A percentile compares a stretch with the other conserved stretches of the same genome.
These are phyloP conservation scores for Heteromyza rotundicornis DNA, from an alignment of 2,888 invertebrate species.

Conservation along the genomic window DNA sequence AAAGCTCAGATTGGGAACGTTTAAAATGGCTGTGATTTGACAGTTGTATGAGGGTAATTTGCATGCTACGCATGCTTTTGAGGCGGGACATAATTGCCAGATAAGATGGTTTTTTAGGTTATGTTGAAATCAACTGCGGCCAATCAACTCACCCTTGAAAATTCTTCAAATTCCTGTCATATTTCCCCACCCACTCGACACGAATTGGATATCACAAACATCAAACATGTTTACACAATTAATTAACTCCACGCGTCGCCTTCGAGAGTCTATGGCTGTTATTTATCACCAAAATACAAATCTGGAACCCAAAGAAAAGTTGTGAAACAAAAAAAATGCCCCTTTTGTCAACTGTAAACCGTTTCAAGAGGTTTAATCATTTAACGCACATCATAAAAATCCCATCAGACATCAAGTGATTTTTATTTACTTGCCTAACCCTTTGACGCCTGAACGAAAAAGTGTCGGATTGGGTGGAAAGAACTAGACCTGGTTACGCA, in stretches of 20 bases:
- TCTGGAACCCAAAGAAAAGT: neutral
- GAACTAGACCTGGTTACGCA: too few relatives aligned
- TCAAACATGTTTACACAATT: slow-evolving; percentile 50
- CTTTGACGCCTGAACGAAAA: slow-evolving; percentile 2
- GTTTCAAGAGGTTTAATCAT: slow-evolving; percentile 56
- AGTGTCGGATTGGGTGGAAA: neutral
- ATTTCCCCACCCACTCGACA: too few relatives aligned
- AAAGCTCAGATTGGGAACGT: slow-evolving; percentile 22
- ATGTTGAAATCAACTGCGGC: too few relatives aligned
- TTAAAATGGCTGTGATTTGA: slow-evolving; percentile 9
- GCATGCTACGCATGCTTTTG: neutral
- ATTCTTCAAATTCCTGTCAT: too few relatives aligned
- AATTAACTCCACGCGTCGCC: slow-evolving; percentile 42
- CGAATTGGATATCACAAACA: neutral
- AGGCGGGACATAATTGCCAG: neutral
- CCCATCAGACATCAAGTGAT: slow-evolving; percentile 49
- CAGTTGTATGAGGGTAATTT: neutral
- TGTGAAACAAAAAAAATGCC: neutral
- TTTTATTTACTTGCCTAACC: slow-evolving; percentile 28
- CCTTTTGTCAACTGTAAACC: slow-evolving; percentile 16
- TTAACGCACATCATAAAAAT: slow-evolving; percentile 56
- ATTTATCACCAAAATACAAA: slow-evolving; percentile 14
- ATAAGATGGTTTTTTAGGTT: too few relatives aligned
- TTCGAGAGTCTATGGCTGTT: neutral
- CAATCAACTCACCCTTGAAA: too few relatives aligned